These are phyloP conservation scores for Suncus etruscus DNA, from an alignment of 2,113 vertebrate species.

Conservation along the genomic window DNA sequence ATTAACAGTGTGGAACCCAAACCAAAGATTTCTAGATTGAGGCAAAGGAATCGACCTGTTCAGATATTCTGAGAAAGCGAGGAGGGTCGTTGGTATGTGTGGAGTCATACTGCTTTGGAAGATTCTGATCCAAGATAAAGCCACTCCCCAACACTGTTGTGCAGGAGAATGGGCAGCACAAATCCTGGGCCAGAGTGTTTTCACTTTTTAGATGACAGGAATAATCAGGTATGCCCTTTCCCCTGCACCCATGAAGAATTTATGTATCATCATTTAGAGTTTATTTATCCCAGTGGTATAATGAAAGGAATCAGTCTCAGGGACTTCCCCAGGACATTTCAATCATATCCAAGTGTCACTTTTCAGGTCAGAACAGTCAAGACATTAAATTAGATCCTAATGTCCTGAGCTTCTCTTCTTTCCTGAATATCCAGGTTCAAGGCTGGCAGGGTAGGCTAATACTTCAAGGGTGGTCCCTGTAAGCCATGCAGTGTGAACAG, in stretches of 20 bases:
- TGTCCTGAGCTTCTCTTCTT: not conserved
- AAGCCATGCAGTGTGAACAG: not conserved
- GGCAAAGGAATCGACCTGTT: not conserved
- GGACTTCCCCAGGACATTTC: not conserved
- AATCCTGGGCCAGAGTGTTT: not conserved
- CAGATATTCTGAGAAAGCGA: not conserved
- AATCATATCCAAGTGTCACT: not conserved
- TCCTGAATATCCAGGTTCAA: no score
- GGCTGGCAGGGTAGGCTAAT: not conserved
- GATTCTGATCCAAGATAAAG: not conserved
- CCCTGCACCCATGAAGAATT: not conserved
- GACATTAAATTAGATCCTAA: not conserved
- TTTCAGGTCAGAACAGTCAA: not conserved
- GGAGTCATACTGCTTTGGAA: not conserved
- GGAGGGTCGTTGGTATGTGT: not conserved
- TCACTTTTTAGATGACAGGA: not conserved
- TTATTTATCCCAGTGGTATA: conserved; percentile 65
- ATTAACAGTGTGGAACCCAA: not conserved
- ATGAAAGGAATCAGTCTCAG: not conserved
- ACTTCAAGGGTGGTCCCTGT: not conserved
- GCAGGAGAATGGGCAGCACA: not conserved
- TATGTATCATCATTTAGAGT: not conserved
- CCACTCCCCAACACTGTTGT: not conserved
- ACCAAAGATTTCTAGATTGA: not conserved
- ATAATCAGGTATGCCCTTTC: not conserved